Evolutionary conservation across 1,140 invertebrate species (phyloP).

Genomic region (Anagrus nilaparvatae): DNA sequence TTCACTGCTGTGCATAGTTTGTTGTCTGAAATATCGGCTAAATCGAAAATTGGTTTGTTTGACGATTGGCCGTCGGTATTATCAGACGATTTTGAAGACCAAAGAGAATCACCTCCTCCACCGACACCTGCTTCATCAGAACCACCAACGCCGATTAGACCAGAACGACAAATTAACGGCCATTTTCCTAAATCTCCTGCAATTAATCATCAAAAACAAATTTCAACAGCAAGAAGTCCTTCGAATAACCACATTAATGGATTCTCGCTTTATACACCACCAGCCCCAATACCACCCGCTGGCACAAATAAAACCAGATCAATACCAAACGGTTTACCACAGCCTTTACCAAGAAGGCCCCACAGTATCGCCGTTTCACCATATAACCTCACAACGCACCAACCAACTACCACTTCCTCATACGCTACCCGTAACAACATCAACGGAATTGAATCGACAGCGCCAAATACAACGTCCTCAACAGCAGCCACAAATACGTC

Average conservation of each 20-base stretch:
- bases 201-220: constrained; percentile 27
- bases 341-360: constrained; percentile 40
- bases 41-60: constrained; percentile 13
- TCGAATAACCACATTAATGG: constrained; percentile 44
- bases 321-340: constrained; percentile 36
- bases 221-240: constrained; percentile 30
- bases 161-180: constrained; percentile 11
- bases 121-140: constrained; percentile 32
- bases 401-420: constrained; percentile 24
- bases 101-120: constrained; percentile 33
- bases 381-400: constrained; percentile 25
- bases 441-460: background rate
- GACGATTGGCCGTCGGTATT: too few species aligned
- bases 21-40: constrained; percentile 28
- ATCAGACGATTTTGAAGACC: constrained; percentile 33
- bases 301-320: constrained; percentile 39
- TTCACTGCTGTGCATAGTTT: constrained; percentile 28
- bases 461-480: constrained; percentile 11
- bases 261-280: constrained; percentile 47
- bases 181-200: constrained; percentile 17
- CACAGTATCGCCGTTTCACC: constrained; percentile 40
- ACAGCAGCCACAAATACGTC: constrained; percentile 4
- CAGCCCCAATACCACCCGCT: constrained; percentile 41
- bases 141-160: constrained; percentile 19
- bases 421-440: constrained; percentile 8